phyloP scores from a whole-genome alignment of 1,140 invertebrate species.

The Heliconius hewitsoni region DNA sequence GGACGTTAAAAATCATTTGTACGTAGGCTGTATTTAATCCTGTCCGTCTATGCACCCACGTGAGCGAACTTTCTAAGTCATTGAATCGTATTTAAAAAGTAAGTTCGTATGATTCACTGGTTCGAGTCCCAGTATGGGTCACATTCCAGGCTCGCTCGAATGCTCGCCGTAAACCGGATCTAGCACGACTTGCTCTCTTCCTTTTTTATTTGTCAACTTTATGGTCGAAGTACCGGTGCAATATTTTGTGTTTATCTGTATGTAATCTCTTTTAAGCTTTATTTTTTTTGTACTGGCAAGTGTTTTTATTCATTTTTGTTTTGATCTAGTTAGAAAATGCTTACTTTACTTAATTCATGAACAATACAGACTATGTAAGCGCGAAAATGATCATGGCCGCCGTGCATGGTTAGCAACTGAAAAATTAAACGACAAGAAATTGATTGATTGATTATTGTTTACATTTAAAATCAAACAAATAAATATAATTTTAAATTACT shows the following conservation, averaged over 20 bases:
- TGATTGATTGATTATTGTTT: not conserved
- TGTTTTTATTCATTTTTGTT: not conserved
- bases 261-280: not conserved
- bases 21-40: conserved; percentile 47
- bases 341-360: conserved; percentile 15
- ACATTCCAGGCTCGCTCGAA: conserved; percentile 69
- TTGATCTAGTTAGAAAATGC: conserved; percentile 14
- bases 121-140: conserved; percentile 73
- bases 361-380: not conserved
- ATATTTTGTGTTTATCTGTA: conserved; percentile 23
- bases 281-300: not conserved
- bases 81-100: conserved; percentile 56
- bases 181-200: conserved; percentile 45
- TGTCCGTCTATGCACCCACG: conserved; percentile 63
- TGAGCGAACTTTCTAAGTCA: conserved; percentile 65
- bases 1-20: conserved; percentile 40
- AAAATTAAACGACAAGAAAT: not conserved
- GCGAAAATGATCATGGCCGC: conserved; percentile 9
- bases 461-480: not conserved
- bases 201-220: conserved; percentile 51
- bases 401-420: not conserved
- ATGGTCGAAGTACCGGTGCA: conserved; percentile 29
- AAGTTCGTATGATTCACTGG: conserved; percentile 68
- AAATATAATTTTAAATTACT: not conserved
- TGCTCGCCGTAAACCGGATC: conserved; percentile 70